These are phyloP conservation scores for Sternotherus odoratus DNA, from an alignment of 2,797 vertebrate genomes.

Conservation along the genomic window DNA sequence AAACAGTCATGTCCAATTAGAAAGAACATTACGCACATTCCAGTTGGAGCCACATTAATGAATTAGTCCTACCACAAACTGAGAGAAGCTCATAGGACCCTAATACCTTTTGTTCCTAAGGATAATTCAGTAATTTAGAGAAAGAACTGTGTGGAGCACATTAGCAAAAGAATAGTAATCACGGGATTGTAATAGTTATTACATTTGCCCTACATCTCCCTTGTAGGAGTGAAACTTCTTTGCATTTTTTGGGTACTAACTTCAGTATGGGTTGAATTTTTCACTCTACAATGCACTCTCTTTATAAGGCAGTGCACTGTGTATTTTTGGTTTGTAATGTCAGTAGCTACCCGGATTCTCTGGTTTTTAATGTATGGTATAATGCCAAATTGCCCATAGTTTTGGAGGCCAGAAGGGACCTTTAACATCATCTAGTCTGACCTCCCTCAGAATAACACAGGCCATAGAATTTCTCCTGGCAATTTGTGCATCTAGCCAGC, in stretches of 20 bases:
- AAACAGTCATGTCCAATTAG: slow-evolving; percentile 92
- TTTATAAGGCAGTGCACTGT: neutral
- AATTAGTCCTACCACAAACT: slow-evolving; percentile 86
- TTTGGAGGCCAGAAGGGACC: neutral
- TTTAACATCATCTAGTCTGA: neutral
- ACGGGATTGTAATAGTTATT: neutral
- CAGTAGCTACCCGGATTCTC: neutral
- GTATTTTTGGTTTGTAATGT: neutral
- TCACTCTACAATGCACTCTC: neutral
- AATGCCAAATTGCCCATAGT: neutral
- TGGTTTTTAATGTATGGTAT: neutral
- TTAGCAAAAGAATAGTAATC: slow-evolving; percentile 58
- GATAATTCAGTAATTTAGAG: slow-evolving; percentile 83
- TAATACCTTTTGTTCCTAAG: slow-evolving; percentile 82
- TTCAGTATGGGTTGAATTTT: rapidly evolving
- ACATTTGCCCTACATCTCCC: slow-evolving; percentile 20
- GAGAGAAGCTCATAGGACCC: slow-evolving; percentile 78
- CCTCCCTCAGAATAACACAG: neutral
- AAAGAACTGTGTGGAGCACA: slow-evolving; percentile 70
- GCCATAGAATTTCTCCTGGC: neutral
- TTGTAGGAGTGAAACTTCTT: neutral
- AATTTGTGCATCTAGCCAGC: neutral
- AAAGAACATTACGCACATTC: slow-evolving; percentile 82
- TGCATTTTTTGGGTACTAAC: neutral
- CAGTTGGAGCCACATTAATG: slow-evolving; percentile 84